Conservation (phyloP, 1,140 invertebrate genomes). For the Brachionus rotundiformis region DNA sequence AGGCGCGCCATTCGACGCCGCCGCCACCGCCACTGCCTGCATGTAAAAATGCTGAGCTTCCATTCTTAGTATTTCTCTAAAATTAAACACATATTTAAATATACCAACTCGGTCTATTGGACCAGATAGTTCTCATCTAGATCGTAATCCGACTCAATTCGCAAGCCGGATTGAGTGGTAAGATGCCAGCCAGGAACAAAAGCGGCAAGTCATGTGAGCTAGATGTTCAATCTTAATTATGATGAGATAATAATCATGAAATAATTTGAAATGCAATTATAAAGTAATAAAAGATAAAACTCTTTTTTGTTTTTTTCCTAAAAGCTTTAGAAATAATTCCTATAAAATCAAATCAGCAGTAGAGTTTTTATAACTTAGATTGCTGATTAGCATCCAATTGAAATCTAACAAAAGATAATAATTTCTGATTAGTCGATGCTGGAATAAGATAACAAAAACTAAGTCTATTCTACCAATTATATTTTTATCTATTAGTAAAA, state of each 20-base stretch:
- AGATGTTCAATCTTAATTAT: slow-evolving; percentile 44
- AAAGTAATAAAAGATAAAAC: slow-evolving; percentile 44
- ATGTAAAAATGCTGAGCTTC: slow-evolving; percentile 51
- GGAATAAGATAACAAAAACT: not conserved
- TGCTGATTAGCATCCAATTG: not conserved
- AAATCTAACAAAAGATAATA: not conserved
- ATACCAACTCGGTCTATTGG: not conserved
- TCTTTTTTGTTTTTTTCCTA: not conserved
- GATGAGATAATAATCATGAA: slow-evolving; percentile 48
- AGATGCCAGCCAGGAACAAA: not conserved
- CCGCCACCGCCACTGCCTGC: slow-evolving; percentile 23
- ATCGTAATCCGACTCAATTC: slow-evolving; percentile 8
- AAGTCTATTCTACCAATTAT: not conserved
- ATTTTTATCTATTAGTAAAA: slow-evolving; percentile 5
- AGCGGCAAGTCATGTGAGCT: not conserved
- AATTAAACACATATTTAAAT: slow-evolving; percentile 4
- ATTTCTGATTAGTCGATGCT: not conserved
- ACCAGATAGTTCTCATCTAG: not conserved
- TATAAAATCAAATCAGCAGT: not conserved
- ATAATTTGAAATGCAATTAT: slow-evolving; percentile 44
- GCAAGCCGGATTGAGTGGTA: slow-evolving; percentile 25
- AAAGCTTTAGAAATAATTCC: not conserved
- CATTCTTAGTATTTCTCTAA: not conserved
- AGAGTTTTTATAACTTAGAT: not conserved
- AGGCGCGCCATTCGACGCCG: not conserved